phyloP scores from a whole-genome alignment of 1,140 invertebrate species.

The Tetragonula clypearis region DNA sequence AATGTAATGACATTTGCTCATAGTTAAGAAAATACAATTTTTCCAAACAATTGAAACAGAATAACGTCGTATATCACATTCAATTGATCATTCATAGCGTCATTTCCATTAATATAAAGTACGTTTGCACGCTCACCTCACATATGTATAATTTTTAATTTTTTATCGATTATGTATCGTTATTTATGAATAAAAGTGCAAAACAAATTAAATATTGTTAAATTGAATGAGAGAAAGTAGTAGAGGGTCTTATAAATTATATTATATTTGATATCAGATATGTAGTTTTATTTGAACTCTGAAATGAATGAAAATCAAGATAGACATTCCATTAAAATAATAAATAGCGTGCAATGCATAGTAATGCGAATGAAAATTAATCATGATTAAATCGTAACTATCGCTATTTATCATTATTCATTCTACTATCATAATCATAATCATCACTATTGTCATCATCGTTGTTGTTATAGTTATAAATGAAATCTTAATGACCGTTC shows the following conservation, averaged over 20 bases:
- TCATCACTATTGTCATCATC: constrained; percentile 62
- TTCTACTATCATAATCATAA: constrained; percentile 54
- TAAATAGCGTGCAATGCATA: constrained; percentile 53
- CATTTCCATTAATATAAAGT: constrained; percentile 41
- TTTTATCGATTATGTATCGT: not conserved
- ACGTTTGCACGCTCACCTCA: not conserved
- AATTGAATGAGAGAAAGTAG: constrained; percentile 18
- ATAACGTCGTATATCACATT: constrained; percentile 41
- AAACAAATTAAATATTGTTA: constrained; percentile 36
- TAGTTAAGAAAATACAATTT: constrained; percentile 58
- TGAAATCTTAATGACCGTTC: constrained; percentile 66
- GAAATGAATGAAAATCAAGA: constrained; percentile 31
- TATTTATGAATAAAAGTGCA: not conserved
- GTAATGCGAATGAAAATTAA: constrained; percentile 48
- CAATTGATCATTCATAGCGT: constrained; percentile 25
- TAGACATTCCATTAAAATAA: constrained; percentile 50
- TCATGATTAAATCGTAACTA: constrained; percentile 58
- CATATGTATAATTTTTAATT: constrained; percentile 23
- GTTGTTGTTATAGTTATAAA: constrained; percentile 70
- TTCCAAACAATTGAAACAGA: constrained; percentile 24
- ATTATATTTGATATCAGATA: constrained; percentile 55
- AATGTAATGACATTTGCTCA: constrained; percentile 61
- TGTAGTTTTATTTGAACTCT: constrained; percentile 40
- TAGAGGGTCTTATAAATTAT: constrained; percentile 11
- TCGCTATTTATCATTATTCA: constrained; percentile 58